phyloP scores from a whole-genome alignment of 2,113 vertebrate genomes.

The Rhinoptilus africanus region DNA sequence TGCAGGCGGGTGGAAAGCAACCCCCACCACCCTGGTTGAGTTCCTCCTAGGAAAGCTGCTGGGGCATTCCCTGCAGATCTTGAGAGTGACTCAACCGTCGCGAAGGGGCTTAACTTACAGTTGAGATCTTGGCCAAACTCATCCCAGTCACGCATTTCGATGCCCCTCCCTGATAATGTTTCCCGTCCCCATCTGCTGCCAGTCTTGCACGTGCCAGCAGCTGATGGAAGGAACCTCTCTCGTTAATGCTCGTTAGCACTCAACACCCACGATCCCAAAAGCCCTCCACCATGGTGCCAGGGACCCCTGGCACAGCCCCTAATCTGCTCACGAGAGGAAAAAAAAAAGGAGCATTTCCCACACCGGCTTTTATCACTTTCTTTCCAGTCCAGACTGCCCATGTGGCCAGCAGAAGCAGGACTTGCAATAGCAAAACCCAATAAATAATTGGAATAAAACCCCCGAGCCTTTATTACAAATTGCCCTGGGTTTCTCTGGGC shows the following conservation, averaged over 20 bases:
- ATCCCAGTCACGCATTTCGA: neutral
- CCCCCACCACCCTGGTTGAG: neutral
- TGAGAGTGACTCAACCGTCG: neutral
- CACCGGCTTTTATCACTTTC: neutral
- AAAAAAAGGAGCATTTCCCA: neutral
- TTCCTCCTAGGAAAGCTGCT: neutral
- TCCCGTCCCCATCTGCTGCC: neutral
- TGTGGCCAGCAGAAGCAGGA: neutral
- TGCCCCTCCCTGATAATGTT: neutral
- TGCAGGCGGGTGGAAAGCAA: neutral
- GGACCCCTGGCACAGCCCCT: neutral
- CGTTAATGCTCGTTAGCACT: neutral
- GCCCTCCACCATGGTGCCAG: neutral
- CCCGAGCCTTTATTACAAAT: neutral
- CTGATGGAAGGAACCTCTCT: neutral
- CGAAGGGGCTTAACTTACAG: neutral
- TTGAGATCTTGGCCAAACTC: neutral
- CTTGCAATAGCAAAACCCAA: neutral
- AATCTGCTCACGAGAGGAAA: neutral
- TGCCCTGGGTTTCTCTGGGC: neutral
- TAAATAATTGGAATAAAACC: neutral
- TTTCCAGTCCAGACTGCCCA: neutral
- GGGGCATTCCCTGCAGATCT: neutral
- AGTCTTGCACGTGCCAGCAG: neutral
- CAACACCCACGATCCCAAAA: neutral